phyloP scores from a whole-genome alignment of 2,113 vertebrate species.

The Leptobrachium ailaonicum region DNA sequence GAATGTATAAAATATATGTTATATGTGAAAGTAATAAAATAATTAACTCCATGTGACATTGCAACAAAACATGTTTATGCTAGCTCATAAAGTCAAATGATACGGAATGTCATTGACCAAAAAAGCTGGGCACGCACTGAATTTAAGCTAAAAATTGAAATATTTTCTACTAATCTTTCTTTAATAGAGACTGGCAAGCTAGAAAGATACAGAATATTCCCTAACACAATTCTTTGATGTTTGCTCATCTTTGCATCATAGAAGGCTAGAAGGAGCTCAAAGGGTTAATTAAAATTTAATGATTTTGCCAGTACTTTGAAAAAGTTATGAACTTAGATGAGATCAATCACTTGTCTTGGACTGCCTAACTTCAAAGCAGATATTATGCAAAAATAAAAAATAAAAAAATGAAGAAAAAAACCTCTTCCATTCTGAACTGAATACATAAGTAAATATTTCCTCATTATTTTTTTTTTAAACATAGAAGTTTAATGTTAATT shows the following conservation, averaged over 20 bases:
- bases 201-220: slow-evolving; percentile 72
- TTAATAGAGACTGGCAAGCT: slow-evolving; percentile 69
- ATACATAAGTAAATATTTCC: slow-evolving; percentile 79
- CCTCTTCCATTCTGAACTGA: slow-evolving; percentile 70
- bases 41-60: too few relatives aligned
- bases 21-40: too few relatives aligned
- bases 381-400: slow-evolving; percentile 77
- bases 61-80: too few relatives aligned
- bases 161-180: slow-evolving; percentile 64
- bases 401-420: slow-evolving; percentile 36
- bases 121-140: neutral
- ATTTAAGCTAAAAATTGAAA: slow-evolving; percentile 29
- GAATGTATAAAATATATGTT: too few relatives aligned
- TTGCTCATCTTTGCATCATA: slow-evolving; percentile 88
- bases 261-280: slow-evolving; percentile 89
- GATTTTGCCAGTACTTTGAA: slow-evolving; percentile 90
- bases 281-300: slow-evolving; percentile 98
- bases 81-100: too few relatives aligned
- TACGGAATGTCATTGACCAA: too few relatives aligned
- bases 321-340: slow-evolving; percentile 93
- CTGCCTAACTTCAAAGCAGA: slow-evolving; percentile 89
- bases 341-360: slow-evolving; percentile 95
- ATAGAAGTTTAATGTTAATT: slow-evolving; percentile 71
- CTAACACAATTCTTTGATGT: slow-evolving; percentile 86
- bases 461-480: slow-evolving; percentile 70